Conservation (phyloP, 2,888 invertebrate species). For the Protonemura montana region DNA sequence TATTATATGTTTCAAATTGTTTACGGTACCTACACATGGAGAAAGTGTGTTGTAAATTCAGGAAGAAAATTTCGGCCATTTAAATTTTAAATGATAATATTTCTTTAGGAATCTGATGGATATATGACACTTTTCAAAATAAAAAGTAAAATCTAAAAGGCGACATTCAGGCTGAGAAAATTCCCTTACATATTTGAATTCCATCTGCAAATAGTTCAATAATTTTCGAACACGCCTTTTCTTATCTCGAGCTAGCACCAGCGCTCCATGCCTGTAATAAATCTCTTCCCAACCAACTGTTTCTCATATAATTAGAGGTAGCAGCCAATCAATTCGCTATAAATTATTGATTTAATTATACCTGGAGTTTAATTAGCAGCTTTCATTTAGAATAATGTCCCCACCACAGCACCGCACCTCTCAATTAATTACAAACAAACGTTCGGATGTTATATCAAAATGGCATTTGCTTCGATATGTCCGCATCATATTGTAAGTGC, state of each 20-base stretch:
- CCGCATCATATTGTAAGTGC: background rate
- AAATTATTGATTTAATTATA: slow-evolving; percentile 4
- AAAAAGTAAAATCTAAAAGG: too few relatives aligned
- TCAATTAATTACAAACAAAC: background rate
- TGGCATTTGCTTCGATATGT: background rate
- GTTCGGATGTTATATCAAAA: background rate
- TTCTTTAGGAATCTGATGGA: too few relatives aligned
- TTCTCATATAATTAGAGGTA: background rate
- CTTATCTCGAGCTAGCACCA: background rate
- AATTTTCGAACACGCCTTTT: background rate
- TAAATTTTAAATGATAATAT: too few relatives aligned
- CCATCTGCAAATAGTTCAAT: background rate
- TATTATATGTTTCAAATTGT: background rate
- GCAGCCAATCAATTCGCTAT: background rate
- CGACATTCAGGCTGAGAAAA: too few relatives aligned
- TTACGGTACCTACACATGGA: background rate
- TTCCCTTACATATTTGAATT: background rate
- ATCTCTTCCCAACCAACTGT: background rate
- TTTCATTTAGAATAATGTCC: background rate
- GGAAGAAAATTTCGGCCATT: background rate
- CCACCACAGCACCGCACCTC: background rate
- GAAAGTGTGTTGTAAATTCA: background rate
- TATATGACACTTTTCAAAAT: too few relatives aligned
- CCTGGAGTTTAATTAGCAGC: background rate
- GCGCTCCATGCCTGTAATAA: background rate